Percentiles rank a stretch among this genome's conserved stretches.
Conservation (phyloP, 2,113 vertebrate genomes). For the Oryzias javanicus region DNA sequence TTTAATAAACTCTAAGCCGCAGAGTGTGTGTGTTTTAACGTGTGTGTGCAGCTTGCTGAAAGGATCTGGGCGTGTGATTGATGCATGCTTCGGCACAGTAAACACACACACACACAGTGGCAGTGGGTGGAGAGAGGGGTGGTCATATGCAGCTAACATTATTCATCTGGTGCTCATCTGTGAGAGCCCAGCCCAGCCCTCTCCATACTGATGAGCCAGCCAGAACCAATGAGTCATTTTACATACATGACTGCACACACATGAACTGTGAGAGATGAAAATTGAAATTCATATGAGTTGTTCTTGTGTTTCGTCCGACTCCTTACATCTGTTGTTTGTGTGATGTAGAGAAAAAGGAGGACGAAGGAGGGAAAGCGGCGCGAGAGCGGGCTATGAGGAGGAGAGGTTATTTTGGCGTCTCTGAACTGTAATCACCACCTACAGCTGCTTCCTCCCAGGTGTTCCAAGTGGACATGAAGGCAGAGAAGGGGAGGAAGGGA, state of each 20-base stretch:
- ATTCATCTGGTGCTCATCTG: slow-evolving; percentile 55
- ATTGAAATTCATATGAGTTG: slow-evolving; percentile 4
- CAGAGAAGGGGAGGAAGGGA: slow-evolving; percentile 12
- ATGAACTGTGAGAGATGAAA: neutral
- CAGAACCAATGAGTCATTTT: slow-evolving; percentile 34
- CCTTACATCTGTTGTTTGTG: slow-evolving; percentile 2
- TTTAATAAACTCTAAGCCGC: slow-evolving; percentile 55
- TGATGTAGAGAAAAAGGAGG: slow-evolving; percentile 34
- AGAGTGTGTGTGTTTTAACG: slow-evolving; percentile 26
- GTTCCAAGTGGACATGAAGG: slow-evolving; percentile 48
- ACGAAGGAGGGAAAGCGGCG: slow-evolving; percentile 22
- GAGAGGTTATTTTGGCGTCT: slow-evolving; percentile 61
- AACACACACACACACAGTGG: slow-evolving; percentile 29
- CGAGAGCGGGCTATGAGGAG: slow-evolving; percentile 36
- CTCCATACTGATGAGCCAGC: slow-evolving; percentile 56
- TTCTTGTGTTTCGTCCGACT: slow-evolving; percentile 9
- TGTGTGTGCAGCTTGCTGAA: slow-evolving; percentile 40
- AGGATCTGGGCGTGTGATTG: slow-evolving; percentile 57
- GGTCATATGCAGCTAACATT: slow-evolving; percentile 54
- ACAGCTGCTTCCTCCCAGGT: slow-evolving; percentile 69
- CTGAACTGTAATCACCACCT: slow-evolving; percentile 64
- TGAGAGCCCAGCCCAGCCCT: slow-evolving; percentile 16
- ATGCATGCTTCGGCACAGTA: slow-evolving; percentile 50
- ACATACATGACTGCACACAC: slow-evolving; percentile 30
- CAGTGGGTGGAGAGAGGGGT: slow-evolving; percentile 30